These are phyloP conservation scores for Lontra canadensis DNA, from an alignment of 2,113 vertebrate species.

Conservation along the genomic window DNA sequence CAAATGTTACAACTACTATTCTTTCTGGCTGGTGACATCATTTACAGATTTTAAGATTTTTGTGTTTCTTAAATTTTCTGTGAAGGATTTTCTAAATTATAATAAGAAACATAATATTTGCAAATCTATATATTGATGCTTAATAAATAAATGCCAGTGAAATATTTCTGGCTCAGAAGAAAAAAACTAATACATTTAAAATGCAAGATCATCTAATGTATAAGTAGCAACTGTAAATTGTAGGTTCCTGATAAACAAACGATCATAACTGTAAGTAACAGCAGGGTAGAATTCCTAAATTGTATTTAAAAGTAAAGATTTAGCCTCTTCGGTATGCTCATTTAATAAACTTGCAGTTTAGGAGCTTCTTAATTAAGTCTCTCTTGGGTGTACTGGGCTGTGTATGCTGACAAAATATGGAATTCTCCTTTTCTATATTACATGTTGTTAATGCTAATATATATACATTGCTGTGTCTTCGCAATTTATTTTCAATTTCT, in stretches of 20 bases:
- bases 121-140: background rate
- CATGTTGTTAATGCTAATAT: slow-evolving; percentile 32
- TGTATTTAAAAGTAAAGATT: slow-evolving; percentile 57
- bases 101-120: background rate
- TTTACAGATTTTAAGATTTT: background rate
- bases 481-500: slow-evolving; percentile 44
- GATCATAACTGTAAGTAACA: slow-evolving; percentile 27
- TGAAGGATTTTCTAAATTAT: background rate
- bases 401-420: slow-evolving; percentile 33
- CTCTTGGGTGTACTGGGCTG: slow-evolving; percentile 31
- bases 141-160: background rate
- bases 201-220: background rate
- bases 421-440: slow-evolving; percentile 13
- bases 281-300: background rate
- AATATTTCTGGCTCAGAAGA: background rate
- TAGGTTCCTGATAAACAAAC: slow-evolving; percentile 36
- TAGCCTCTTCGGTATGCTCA: background rate
- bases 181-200: background rate
- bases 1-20: background rate
- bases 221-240: background rate
- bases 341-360: slow-evolving; percentile 48
- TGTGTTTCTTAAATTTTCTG: background rate
- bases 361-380: slow-evolving; percentile 56
- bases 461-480: background rate
- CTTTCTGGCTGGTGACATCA: background rate